Percentiles rank a stretch among this genome's conserved stretches.
Evolutionary conservation across 1,140 invertebrate species (phyloP).

Genomic region (Formica exsecta): DNA sequence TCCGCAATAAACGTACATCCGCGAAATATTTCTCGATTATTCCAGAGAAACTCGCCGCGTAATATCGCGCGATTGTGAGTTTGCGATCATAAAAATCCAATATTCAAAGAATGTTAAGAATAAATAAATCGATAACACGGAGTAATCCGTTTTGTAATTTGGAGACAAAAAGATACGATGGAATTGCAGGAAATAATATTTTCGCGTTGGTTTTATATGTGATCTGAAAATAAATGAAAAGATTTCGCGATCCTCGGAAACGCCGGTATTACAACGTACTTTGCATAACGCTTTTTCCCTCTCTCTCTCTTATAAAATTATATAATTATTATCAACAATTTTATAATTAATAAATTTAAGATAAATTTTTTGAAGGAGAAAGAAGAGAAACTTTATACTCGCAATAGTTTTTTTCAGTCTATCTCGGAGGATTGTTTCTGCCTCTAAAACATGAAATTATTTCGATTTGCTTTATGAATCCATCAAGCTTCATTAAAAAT

Average conservation of each 20-base stretch:
- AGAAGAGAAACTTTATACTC: neutral
- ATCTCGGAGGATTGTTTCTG: neutral
- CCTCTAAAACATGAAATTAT: neutral
- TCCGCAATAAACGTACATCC: neutral
- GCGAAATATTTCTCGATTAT: conserved; percentile 25
- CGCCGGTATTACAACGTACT: conserved; percentile 3
- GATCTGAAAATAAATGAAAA: conserved; percentile 5
- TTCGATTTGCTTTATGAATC: neutral
- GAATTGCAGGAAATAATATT: neutral
- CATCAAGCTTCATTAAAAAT: conserved; percentile 17
- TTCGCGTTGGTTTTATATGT: neutral
- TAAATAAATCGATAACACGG: neutral
- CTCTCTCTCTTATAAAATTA: too few relatives aligned
- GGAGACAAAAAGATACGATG: too few relatives aligned
- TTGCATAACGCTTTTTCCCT: neutral
- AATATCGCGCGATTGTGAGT: conserved; percentile 22
- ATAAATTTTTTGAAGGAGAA: too few relatives aligned
- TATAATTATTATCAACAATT: too few relatives aligned
- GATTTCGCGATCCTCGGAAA: neutral
- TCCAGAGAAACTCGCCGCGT: neutral
- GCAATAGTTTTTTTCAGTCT: neutral
- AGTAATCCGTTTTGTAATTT: too few relatives aligned
- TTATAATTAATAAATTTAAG: too few relatives aligned
- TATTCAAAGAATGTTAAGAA: conserved; percentile 13
- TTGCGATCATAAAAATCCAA: neutral